Conservation (phyloP, 2,888 invertebrate species). For the Cheiracanthium punctorium region DNA sequence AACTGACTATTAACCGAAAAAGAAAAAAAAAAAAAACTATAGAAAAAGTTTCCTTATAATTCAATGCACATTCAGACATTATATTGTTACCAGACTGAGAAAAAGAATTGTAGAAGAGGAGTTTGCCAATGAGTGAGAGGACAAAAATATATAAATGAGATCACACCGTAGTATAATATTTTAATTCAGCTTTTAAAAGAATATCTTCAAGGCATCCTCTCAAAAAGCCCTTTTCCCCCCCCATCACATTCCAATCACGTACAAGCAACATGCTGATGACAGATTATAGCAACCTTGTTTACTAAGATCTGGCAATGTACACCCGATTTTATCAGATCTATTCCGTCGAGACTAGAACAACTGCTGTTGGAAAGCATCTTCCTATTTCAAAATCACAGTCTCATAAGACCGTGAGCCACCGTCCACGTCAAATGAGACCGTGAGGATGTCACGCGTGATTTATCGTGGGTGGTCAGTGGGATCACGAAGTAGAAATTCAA, state of each 20-base stretch:
- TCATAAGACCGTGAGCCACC: background rate
- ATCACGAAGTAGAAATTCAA: conserved; percentile 18
- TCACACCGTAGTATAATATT: too few relatives aligned
- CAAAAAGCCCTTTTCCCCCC: too few relatives aligned
- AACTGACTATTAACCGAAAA: too few relatives aligned
- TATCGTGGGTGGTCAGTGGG: conserved; percentile 47
- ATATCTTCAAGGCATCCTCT: too few relatives aligned
- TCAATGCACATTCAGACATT: too few relatives aligned
- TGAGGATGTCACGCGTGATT: conserved; percentile 20
- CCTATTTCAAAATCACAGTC: background rate
- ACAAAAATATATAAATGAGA: too few relatives aligned
- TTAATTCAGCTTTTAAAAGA: too few relatives aligned
- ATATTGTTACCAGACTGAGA: too few relatives aligned
- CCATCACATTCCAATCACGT: background rate
- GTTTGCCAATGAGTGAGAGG: too few relatives aligned
- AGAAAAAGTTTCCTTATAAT: too few relatives aligned
- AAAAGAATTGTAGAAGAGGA: too few relatives aligned
- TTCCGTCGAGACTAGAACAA: background rate
- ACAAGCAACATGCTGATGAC: background rate
- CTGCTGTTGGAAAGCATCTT: background rate
- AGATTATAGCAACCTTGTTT: background rate
- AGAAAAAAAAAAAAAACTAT: too few relatives aligned
- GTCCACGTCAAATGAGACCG: background rate
- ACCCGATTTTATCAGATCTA: background rate
- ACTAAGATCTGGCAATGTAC: background rate